phyloP scores from a whole-genome alignment of 1,140 invertebrate species.

The Nixonia krombeini region DNA sequence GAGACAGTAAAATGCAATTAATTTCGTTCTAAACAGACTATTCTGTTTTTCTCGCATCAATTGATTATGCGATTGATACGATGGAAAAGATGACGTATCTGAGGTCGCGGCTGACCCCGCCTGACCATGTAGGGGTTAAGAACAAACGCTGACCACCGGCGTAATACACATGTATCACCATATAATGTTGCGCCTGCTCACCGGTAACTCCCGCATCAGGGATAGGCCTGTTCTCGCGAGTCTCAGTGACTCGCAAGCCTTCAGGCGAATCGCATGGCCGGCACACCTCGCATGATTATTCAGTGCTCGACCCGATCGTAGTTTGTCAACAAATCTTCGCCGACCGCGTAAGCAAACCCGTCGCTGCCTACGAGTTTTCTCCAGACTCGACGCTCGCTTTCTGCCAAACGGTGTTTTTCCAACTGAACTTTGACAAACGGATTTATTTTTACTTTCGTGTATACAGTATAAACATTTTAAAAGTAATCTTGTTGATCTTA shows the following conservation, averaged over 20 bases:
- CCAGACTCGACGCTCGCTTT: no score
- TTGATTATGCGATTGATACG: no score
- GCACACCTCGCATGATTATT: slow-evolving; percentile 44
- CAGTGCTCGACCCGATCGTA: slow-evolving; percentile 35
- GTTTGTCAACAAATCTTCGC: slow-evolving; percentile 32
- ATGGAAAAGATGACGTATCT: no score
- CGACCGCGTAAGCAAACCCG: slow-evolving; percentile 17
- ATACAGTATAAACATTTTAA: no score
- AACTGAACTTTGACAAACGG: no score
- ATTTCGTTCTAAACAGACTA: no score
- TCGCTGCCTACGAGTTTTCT: slow-evolving; percentile 8
- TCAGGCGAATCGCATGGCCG: slow-evolving; percentile 59
- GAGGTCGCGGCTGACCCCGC: no score
- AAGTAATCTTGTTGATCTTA: no score
- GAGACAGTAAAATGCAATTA: no score
- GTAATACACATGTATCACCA: slow-evolving; percentile 45
- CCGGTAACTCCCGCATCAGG: slow-evolving; percentile 55
- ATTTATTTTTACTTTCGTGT: no score
- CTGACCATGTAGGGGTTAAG: background rate
- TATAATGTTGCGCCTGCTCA: slow-evolving; percentile 61
- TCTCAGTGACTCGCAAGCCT: slow-evolving; percentile 66
- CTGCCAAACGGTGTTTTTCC: no score
- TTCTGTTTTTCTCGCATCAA: no score
- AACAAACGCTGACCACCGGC: slow-evolving; percentile 13
- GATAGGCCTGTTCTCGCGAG: slow-evolving; percentile 47